These are phyloP conservation scores for Cephonodes hylas DNA, from an alignment of 2,888 invertebrate genomes.

Conservation along the genomic window DNA sequence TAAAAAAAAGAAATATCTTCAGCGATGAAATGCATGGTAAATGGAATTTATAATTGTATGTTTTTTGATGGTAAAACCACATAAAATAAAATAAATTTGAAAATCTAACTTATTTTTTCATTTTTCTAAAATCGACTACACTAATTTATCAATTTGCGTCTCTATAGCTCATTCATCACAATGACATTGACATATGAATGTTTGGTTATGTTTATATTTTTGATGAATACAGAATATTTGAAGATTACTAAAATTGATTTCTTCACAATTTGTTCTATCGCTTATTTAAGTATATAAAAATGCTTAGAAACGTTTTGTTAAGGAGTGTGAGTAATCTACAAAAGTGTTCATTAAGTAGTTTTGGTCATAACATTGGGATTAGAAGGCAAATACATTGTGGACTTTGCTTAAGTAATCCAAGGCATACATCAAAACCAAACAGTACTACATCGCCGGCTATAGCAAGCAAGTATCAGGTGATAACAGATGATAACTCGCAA, in stretches of 20 bases:
- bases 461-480: slow-evolving; percentile 84
- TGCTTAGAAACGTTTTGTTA: slow-evolving; percentile 23
- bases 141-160: background rate
- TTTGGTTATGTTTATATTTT: background rate
- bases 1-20: background rate
- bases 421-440: slow-evolving; percentile 59
- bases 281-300: background rate
- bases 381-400: slow-evolving; percentile 59
- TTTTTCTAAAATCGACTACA: background rate
- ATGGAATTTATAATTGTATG: too few species aligned
- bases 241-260: background rate
- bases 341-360: slow-evolving; percentile 21
- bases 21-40: too few species aligned
- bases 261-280: background rate
- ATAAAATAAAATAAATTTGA: background rate
- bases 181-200: background rate
- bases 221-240: background rate
- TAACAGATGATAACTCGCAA: slow-evolving; percentile 85
- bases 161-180: background rate
- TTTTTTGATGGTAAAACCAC: too few species aligned
- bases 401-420: slow-evolving; percentile 60
- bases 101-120: background rate
- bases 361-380: slow-evolving; percentile 35
- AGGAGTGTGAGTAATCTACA: slow-evolving; percentile 18
- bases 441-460: slow-evolving; percentile 68